Evolutionary conservation across 2,113 vertebrate genomes (phyloP), one percentile per base, ranked within the genome.

Genomic region (Lepisosteus oculatus): DNA sequence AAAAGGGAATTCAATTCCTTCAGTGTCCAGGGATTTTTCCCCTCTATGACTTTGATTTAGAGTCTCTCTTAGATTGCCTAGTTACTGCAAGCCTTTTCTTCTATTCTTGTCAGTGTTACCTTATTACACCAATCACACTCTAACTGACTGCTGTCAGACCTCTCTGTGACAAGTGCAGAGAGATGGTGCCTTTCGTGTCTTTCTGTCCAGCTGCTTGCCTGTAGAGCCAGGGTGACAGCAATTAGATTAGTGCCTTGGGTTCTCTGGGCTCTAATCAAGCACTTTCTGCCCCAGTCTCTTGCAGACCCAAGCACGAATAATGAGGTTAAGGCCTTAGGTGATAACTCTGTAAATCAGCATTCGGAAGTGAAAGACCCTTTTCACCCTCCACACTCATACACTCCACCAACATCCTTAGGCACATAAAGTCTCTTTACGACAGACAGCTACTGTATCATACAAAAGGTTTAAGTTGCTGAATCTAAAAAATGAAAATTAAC

Each of bases 81-180:
- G 11, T 59, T 59, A n/a, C 57, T 13, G 14, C 57, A 59, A 4
- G 57, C 57, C n/a, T 4, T 59, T 11, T 11, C 57, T 4, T 59
- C 57, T 51, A 3, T 59, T 15, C 3, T 59, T 13, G 57, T 15
- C n/a, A n/a, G 11, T 15, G n/a, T 59, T 59, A 5, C 11, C 57
- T 59, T 59, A 59, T 59, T 59, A 59, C 12, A 59, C 9, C 57
- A 13, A 59, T 59, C 57, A 59, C 57, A 59, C 57, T n/a, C 57
- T n/a, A 59, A 3, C 57, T 59, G 57, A 59, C 57, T 59, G 57
- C 57, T 59, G 57, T 59, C 57, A 59, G 57, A 14, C 9, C 3
- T 59, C 11, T 59, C 11, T 59, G 13, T 13, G 11, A 15, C 57
- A 59, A 5, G 14, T 51, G 4, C 57, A 11, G 14, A n/a, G 57